A percentile compares a stretch with the other conserved stretches of the same genome.
Evolutionary conservation across 2,888 invertebrate genomes (phyloP).

Genomic region (Leptinotarsa peninsularis): DNA sequence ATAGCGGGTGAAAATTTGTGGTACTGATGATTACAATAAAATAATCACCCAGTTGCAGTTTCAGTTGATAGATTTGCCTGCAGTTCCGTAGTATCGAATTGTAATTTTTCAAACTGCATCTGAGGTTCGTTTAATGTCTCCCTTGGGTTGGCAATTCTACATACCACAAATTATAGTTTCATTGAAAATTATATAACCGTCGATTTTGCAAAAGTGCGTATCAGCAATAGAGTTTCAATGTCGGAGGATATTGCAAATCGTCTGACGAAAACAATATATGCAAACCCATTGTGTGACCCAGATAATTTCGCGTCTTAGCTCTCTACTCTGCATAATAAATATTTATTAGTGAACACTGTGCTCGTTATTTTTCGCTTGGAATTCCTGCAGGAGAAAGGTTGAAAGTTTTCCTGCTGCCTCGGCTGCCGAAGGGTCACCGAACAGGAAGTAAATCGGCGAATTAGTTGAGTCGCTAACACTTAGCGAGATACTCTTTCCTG

Average conservation of each 20-base stretch:
- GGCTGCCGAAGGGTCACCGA: slow-evolving; percentile 1
- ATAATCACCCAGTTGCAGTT: no score
- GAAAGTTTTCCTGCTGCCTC: slow-evolving; percentile 6
- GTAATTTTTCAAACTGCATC: no score
- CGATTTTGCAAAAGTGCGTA: slow-evolving; percentile 27
- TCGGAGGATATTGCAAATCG: slow-evolving; percentile 53
- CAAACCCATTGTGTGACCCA: slow-evolving; percentile 48
- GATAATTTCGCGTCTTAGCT: slow-evolving; percentile 39
- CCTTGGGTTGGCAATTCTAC: no score
- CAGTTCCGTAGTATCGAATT: no score
- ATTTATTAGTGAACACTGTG: slow-evolving; percentile 28
- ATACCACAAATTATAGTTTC: not conserved
- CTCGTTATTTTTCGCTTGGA: slow-evolving; percentile 10
- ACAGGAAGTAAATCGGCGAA: not conserved
- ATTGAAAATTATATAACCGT: slow-evolving; percentile 31
- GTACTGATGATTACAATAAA: no score
- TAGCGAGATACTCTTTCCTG: no score
- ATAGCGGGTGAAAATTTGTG: no score
- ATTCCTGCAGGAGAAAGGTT: slow-evolving; percentile 18
- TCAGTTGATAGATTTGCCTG: no score
- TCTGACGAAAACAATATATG: slow-evolving; percentile 48
- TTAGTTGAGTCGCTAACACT: not conserved
- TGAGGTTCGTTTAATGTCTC: no score
- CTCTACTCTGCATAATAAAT: slow-evolving; percentile 35
- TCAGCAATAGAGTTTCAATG: slow-evolving; percentile 45